A percentile compares a stretch with the other conserved stretches of the same genome.
Evolutionary conservation across 2,888 invertebrate species (phyloP).

Genomic region (Leptopilina syphax): DNA sequence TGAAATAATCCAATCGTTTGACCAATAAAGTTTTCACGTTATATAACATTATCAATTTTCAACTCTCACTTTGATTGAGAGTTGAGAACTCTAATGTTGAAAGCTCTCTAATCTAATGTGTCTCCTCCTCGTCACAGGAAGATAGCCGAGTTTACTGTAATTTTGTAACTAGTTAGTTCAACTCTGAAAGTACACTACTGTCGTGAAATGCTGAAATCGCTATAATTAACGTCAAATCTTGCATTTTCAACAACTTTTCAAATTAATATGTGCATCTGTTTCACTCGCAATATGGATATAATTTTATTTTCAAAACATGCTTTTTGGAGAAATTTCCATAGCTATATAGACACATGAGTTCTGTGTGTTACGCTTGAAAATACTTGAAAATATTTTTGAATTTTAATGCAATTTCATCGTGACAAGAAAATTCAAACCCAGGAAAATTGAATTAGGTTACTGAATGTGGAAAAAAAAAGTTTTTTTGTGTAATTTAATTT

Average conservation of each 20-base stretch:
- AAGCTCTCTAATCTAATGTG: conserved; percentile 39
- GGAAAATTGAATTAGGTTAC: no score
- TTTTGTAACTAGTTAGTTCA: conserved; percentile 35
- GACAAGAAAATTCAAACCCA: no score
- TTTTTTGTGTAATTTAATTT: neutral
- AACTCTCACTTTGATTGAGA: conserved; percentile 30
- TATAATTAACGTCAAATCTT: conserved; percentile 36
- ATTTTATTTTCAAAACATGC: conserved; percentile 9
- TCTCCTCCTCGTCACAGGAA: conserved; percentile 23
- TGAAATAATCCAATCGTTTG: conserved; percentile 4
- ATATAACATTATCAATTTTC: conserved; percentile 17
- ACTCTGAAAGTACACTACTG: conserved; percentile 24
- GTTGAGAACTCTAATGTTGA: conserved; percentile 34
- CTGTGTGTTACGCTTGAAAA: no score
- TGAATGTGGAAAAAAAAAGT: no score
- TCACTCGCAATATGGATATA: neutral
- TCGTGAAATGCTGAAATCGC: neutral
- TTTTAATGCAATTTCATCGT: no score
- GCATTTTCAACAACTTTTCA: conserved; percentile 10
- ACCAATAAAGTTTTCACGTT: conserved; percentile 10
- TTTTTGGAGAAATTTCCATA: no score
- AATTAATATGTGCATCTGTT: conserved; percentile 18
- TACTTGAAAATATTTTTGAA: no score
- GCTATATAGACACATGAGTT: no score
- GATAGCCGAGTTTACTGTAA: conserved; percentile 29